Conservation (phyloP, 1,140 invertebrate genomes). For the Cyphomyrmex costatus region DNA sequence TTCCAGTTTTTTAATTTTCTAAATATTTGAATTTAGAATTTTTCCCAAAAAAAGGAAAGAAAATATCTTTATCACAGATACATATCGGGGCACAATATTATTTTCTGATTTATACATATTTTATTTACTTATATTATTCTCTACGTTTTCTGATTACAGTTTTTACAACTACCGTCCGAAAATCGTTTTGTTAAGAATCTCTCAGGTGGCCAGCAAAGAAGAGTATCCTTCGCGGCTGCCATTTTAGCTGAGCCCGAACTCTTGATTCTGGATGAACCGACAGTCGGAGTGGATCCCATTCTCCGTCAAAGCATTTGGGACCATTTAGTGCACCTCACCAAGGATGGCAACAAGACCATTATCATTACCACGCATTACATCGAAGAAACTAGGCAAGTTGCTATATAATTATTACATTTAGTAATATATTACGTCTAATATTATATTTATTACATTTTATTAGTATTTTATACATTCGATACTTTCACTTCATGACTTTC, state of each 20-base stretch:
- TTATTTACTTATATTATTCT: no score
- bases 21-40: neutral
- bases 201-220: constrained; percentile 96
- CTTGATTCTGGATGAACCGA: constrained; percentile 97
- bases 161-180: constrained; percentile 88
- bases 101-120: no score
- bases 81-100: no score
- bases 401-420: neutral
- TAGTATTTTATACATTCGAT: constrained; percentile 9
- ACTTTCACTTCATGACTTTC: constrained; percentile 34
- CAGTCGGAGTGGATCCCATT: constrained; percentile 97
- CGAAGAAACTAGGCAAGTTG: constrained; percentile 93
- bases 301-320: constrained; percentile 98
- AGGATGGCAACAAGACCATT: constrained; percentile 95
- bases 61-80: neutral
- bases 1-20: neutral
- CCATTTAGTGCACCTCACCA: constrained; percentile 95
- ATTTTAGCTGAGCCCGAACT: constrained; percentile 96
- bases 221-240: constrained; percentile 95
- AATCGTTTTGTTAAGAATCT: constrained; percentile 93
- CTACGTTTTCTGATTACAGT: constrained; percentile 75
- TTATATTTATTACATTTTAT: constrained; percentile 15
- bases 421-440: neutral
- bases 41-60: neutral
- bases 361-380: constrained; percentile 99